Percentiles rank a stretch among this genome's conserved stretches.
These are phyloP conservation scores for Spea hammondii DNA, from an alignment of 2,797 vertebrate genomes.

Conservation along the genomic window DNA sequence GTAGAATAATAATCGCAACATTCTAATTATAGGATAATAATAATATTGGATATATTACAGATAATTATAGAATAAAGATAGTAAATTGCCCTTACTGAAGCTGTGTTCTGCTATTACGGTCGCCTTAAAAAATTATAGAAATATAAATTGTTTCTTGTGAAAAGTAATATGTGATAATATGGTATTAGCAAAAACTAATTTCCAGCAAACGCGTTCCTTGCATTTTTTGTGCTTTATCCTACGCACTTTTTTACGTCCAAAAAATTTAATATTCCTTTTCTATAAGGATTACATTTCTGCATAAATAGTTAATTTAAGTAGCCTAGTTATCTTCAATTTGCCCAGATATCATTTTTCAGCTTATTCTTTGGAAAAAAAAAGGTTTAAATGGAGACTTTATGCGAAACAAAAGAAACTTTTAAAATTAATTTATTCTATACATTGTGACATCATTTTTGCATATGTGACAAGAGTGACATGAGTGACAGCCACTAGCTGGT, in stretches of 20 bases:
- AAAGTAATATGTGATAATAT: too few relatives aligned
- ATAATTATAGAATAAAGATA: too few relatives aligned
- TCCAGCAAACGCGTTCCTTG: background rate
- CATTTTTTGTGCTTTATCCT: background rate
- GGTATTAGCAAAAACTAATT: background rate
- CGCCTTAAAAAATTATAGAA: too few relatives aligned
- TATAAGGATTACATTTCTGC: slow-evolving; percentile 22
- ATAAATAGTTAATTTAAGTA: slow-evolving; percentile 8
- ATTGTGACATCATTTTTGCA: slow-evolving; percentile 22
- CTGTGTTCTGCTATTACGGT: too few relatives aligned
- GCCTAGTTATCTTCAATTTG: slow-evolving; percentile 2
- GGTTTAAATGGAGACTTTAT: slow-evolving; percentile 41
- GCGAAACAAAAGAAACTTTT: slow-evolving; percentile 5
- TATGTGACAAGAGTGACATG: slow-evolving; percentile 37
- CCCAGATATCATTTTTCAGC: slow-evolving; percentile 31
- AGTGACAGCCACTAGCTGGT: slow-evolving; percentile 30
- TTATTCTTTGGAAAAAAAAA: slow-evolving; percentile 17
- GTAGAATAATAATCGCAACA: too few relatives aligned
- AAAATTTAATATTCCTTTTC: slow-evolving; percentile 2
- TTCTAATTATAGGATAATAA: too few relatives aligned
- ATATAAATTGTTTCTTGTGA: too few relatives aligned
- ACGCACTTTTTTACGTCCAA: background rate
- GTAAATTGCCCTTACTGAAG: too few relatives aligned
- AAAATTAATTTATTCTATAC: slow-evolving; percentile 26
- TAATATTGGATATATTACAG: too few relatives aligned